These are phyloP conservation scores for Drosophila ogumai DNA, from an alignment of 1,140 invertebrate genomes.

Conservation along the genomic window DNA sequence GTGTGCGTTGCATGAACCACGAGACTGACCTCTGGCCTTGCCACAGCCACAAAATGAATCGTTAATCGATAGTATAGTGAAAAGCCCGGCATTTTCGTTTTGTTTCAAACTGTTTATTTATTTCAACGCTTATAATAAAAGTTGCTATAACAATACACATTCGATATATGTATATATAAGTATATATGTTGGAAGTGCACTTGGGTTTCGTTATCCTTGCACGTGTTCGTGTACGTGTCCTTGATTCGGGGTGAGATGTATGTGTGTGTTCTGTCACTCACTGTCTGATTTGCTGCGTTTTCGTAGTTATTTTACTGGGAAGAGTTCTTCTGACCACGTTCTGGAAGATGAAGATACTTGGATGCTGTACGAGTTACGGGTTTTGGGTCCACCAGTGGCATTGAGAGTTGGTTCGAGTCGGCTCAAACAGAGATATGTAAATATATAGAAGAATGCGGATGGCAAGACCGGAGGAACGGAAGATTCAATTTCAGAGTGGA, in stretches of 20 bases:
- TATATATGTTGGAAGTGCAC: conserved; percentile 71
- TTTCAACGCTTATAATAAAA: conserved; percentile 81
- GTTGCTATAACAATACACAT: conserved; percentile 76
- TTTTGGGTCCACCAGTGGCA: conserved; percentile 70
- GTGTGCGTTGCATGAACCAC: neutral
- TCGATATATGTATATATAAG: conserved; percentile 62
- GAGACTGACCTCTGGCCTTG: neutral
- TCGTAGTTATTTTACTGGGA: conserved; percentile 23
- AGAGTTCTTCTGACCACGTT: conserved; percentile 25
- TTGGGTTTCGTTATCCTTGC: conserved; percentile 60
- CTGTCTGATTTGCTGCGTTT: conserved; percentile 47
- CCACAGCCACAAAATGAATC: neutral
- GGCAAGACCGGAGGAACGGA: conserved; percentile 59
- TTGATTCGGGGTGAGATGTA: conserved; percentile 45
- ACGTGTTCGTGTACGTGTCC: conserved; percentile 18
- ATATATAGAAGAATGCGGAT: conserved; percentile 29
- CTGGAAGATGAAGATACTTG: conserved; percentile 55
- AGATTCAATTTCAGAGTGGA: conserved; percentile 66
- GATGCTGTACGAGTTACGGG: conserved; percentile 38
- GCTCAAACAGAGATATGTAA: conserved; percentile 19
- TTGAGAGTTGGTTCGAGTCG: conserved; percentile 56
- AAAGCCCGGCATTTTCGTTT: conserved; percentile 14
- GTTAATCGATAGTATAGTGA: neutral
- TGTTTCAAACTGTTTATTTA: conserved; percentile 80
- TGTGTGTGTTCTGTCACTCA: conserved; percentile 30